Evolutionary conservation across 1,140 invertebrate genomes (phyloP), one percentile per base, ranked within the genome.

Genomic region (Zaprionus inermis): DNA sequence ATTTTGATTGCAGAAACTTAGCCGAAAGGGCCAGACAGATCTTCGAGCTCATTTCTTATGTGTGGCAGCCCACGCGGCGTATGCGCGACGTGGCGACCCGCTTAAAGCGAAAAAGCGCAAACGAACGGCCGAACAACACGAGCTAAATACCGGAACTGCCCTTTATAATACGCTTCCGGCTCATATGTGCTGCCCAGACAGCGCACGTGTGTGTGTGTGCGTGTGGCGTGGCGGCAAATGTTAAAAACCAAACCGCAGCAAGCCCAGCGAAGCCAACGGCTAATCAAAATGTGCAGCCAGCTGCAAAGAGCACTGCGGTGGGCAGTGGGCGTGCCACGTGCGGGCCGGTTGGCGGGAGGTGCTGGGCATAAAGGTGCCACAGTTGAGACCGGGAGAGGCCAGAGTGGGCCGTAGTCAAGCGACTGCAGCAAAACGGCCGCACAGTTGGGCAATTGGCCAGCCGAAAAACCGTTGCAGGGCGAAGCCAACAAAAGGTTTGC

Each of bases 61-160:
- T 51, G 12, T 44, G 30, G 9, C 2, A 5, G 24, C 24, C 24
- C 55, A 59, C 60, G 46, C 14, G 55, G 46, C 73, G 73, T 72
- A 66, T 76, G 61, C 51, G 73, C 36, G 46, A 61, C 51, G 11
- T 57, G 32, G 10, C 5, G 24, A 67, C 12, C 32, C 14, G 12
- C 34, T 74, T 74, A 81, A 79, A 72, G 70, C 49, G 64, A 22
- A 16, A 69, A 14, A 85, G 81, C 65, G 78, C 63, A 38, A 58
- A 20, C 58, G 41, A 84, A 81, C 67, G 75, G 56, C 36, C 20
- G 20, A 60, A 63, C 54, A 58, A 60, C 58, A 70, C 54, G 71
- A 83, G 68, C 79, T 82, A 86, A 86, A 86, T 86, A 86, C 83
- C 83, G 83, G 83, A 86, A 86, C 88, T 83, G 83, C 83, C 84